Evolutionary conservation across 2,888 invertebrate species (phyloP).

Genomic region (Parasteatoda lunata): DNA sequence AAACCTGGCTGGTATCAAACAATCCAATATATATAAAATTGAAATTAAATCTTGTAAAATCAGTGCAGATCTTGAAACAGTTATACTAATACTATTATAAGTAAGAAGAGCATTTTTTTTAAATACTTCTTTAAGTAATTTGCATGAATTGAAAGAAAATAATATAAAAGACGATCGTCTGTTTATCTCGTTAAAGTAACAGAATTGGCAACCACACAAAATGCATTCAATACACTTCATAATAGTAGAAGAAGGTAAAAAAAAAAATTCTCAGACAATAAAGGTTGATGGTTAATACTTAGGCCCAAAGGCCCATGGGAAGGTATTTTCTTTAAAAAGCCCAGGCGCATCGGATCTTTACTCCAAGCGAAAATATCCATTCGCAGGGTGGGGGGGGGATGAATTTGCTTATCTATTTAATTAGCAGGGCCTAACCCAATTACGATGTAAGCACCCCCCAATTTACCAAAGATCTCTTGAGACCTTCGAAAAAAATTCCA

Average conservation of each 20-base stretch:
- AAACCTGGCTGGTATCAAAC: too few species aligned
- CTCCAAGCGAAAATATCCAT: constrained; percentile 65
- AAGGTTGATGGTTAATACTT: constrained; percentile 46
- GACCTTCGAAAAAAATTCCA: constrained; percentile 35
- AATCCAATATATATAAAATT: too few species aligned
- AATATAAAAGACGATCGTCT: too few species aligned
- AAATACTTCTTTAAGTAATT: too few species aligned
- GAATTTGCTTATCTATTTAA: constrained; percentile 67
- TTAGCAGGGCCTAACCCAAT: constrained; percentile 67
- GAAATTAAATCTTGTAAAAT: too few species aligned
- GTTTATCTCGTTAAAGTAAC: too few species aligned
- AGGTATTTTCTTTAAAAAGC: constrained; percentile 51
- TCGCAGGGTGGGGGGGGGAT: constrained; percentile 3
- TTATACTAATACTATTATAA: too few species aligned
- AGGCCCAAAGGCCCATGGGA: constrained; percentile 41
- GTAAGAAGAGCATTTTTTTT: too few species aligned
- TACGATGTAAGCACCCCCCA: constrained; percentile 66
- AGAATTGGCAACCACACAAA: neutral
- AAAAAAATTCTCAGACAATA: constrained; percentile 59
- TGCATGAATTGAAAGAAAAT: too few species aligned
- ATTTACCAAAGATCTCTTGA: constrained; percentile 63
- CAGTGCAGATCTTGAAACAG: too few species aligned
- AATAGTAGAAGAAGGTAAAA: constrained; percentile 20
- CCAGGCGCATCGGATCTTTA: constrained; percentile 44
- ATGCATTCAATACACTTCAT: constrained; percentile 24